Evolutionary conservation across 2,888 invertebrate species (phyloP).

Genomic region (Abscondita cerata): DNA sequence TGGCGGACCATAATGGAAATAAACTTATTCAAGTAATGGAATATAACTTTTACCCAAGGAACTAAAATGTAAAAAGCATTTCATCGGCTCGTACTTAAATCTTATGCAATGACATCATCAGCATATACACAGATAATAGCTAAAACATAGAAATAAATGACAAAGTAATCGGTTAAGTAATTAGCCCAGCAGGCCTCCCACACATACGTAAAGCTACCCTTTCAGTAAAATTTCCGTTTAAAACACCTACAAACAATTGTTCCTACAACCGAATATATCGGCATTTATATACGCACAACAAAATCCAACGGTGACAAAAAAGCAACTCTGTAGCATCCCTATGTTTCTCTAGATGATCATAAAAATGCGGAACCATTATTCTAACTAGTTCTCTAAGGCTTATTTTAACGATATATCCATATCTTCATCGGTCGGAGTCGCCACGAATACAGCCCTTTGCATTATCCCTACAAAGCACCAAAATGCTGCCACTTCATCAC

Average conservation of each 20-base stretch:
- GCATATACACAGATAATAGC: conserved; percentile 93
- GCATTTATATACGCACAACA: conserved; percentile 74
- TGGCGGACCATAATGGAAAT: too few species aligned
- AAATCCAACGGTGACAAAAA: conserved; percentile 95
- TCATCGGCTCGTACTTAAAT: conserved; percentile 92
- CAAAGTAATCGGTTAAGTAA: conserved; percentile 95
- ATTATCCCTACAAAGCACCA: conserved; percentile 98
- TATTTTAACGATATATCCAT: conserved; percentile 93
- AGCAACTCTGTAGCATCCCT: conserved; percentile 88
- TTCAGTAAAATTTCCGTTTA: conserved; percentile 90
- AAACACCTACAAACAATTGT: conserved; percentile 75
- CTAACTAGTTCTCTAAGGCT: conserved; percentile 85
- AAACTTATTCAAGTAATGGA: too few species aligned
- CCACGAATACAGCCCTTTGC: conserved; percentile 93
- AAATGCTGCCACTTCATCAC: conserved; percentile 94
- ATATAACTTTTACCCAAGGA: conserved; percentile 85
- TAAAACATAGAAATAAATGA: conserved; percentile 91
- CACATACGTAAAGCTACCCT: conserved; percentile 86
- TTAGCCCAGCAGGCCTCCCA: conserved; percentile 99
- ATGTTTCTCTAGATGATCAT: conserved; percentile 82
- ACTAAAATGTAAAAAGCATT: conserved; percentile 93
- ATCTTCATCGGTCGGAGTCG: conserved; percentile 92
- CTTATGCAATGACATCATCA: conserved; percentile 91
- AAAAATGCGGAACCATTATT: conserved; percentile 89
- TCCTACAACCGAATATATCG: not conserved